Evolutionary conservation across 2,113 vertebrate genomes (phyloP).

Genomic region (Loxodonta africana): DNA sequence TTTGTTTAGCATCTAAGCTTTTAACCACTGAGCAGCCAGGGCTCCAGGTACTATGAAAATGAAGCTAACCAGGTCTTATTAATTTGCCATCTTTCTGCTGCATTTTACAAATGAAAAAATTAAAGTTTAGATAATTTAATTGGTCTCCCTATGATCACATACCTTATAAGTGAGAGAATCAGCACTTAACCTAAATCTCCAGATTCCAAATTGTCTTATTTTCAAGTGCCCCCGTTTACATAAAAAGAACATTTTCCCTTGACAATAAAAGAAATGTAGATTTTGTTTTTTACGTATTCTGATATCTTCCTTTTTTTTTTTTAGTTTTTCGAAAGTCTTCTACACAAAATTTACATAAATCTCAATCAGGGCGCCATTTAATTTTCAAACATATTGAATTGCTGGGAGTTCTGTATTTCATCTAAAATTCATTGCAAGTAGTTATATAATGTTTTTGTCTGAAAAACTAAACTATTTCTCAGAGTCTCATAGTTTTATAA

Average conservation of each 20-base stretch:
- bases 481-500: constrained; percentile 7
- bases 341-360: not conserved
- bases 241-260: not conserved
- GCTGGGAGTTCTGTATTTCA: constrained; percentile 32
- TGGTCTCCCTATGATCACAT: too few relatives aligned
- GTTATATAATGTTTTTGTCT: not conserved
- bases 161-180: not conserved
- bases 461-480: not conserved
- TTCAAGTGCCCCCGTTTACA: not conserved
- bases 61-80: not conserved
- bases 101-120: constrained; percentile 10
- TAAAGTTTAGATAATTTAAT: not conserved
- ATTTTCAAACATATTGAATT: constrained; percentile 5
- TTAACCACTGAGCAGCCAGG: too few relatives aligned
- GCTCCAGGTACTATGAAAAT: not conserved
- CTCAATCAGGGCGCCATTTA: not conserved
- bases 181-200: not conserved
- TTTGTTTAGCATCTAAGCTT: too few relatives aligned
- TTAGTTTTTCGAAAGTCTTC: not conserved
- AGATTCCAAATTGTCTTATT: not conserved
- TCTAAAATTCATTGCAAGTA: not conserved
- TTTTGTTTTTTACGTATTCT: not conserved
- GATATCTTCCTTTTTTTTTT: not conserved
- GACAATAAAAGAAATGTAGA: not conserved
- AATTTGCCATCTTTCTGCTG: not conserved